A percentile compares a stretch with the other conserved stretches of the same genome.
These are phyloP conservation scores for Lepidostoma basale DNA, from an alignment of 1,140 invertebrate species.

Conservation along the genomic window DNA sequence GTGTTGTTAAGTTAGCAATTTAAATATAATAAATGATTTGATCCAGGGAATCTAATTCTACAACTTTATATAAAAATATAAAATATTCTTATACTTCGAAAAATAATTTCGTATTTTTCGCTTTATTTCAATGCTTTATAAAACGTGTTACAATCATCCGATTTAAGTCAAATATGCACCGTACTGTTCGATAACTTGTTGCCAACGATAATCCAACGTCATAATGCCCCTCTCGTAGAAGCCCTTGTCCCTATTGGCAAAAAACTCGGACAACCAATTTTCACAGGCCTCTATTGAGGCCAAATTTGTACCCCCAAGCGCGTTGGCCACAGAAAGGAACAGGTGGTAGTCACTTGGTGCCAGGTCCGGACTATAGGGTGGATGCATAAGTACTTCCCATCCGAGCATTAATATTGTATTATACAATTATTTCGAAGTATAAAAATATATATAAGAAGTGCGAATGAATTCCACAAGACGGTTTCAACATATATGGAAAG, in stretches of 20 bases:
- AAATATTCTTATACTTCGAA: too few relatives aligned
- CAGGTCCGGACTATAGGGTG: slow-evolving; percentile 6
- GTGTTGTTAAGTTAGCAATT: too few relatives aligned
- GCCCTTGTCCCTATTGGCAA: neutral
- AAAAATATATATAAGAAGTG: too few relatives aligned
- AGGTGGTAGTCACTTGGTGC: slow-evolving; percentile 7
- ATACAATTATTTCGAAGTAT: too few relatives aligned
- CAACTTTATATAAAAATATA: too few relatives aligned
- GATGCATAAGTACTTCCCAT: slow-evolving; percentile 1
- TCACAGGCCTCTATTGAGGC: neutral
- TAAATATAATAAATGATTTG: too few relatives aligned
- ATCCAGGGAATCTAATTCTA: too few relatives aligned
- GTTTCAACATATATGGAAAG: too few relatives aligned
- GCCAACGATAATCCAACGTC: slow-evolving; percentile 4
- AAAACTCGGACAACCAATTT: slow-evolving; percentile 8
- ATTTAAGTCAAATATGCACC: slow-evolving; percentile 7
- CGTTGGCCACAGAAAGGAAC: neutral
- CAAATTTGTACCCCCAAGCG: neutral
- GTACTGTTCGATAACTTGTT: slow-evolving; percentile 2
- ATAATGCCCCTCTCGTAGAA: slow-evolving; percentile 6
- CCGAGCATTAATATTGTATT: too few relatives aligned
- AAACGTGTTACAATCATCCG: slow-evolving; percentile 14
- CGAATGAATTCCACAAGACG: too few relatives aligned
- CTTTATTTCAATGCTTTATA: slow-evolving; percentile 6
- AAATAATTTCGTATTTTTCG: slow-evolving; percentile 14